Evolutionary conservation across 1,140 invertebrate genomes (phyloP), one percentile per base, ranked within the genome.

Genomic region (Brachionus koreanus): DNA sequence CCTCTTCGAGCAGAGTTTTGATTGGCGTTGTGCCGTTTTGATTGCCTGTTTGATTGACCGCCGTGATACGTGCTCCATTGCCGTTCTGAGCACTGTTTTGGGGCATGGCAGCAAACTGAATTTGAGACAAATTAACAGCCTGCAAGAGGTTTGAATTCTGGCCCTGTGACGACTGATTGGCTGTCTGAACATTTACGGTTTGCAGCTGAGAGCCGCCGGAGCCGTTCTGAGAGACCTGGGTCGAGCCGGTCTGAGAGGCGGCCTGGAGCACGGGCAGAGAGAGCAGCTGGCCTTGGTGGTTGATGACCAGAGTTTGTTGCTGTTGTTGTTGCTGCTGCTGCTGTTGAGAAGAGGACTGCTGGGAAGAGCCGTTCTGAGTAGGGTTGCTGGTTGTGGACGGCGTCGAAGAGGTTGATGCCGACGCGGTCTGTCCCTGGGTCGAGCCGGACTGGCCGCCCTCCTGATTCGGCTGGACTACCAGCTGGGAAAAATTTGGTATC

Each of bases 1-100:
- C 76, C 25, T 74, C 69, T 16, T 79, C 76, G 10, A 79, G 49
- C 49, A 79, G 29, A 5, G 76, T 79, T 25, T 79, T 79, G 12
- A 79, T 79, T 12, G 76, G 76, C 39, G 76, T 79, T 0, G 76
- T 79, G 29, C 76, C 76, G 57, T 79, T 79, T 39, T 74, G 69
- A 39, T 74, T 35, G 49, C 19, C 39, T 7, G 19, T 10, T 3
- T 29, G 6, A 13, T 25, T 65, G 3, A 12, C 10, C n/a, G 25
- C 23, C 23, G 5, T 6, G 7, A 4, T 13, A 19, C 16, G 16
- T 33, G 23, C 33, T 12, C 16, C 33, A 49, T 63, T 29, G 2
- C 35, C 12, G 5, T 23, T 77, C 35, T 79, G 76, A 0, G 25
- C 33, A 25, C 57, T 79, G 49, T 79, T 79, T 39, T 79, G 76